phyloP scores from a whole-genome alignment of 2,113 vertebrate species.

The Chlorodrepanis virens region DNA sequence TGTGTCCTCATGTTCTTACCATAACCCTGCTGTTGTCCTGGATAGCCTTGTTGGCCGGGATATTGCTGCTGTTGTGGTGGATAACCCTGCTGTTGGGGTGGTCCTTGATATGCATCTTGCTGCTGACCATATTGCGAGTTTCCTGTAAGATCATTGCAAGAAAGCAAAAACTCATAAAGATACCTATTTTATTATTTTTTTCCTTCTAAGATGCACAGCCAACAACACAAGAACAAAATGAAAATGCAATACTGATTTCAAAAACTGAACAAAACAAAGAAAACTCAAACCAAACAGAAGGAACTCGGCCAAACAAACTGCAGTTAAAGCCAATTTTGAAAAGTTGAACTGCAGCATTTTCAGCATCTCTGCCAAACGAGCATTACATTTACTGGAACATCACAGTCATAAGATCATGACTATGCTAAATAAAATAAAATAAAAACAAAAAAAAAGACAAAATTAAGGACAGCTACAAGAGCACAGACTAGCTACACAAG shows the following conservation, averaged over 20 bases:
- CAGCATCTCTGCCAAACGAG: constrained; percentile 81
- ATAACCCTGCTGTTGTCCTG: constrained; percentile 93
- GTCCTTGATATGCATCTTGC: constrained; percentile 96
- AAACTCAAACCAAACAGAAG: constrained; percentile 81
- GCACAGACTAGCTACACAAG: constrained; percentile 85
- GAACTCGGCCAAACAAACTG: constrained; percentile 82
- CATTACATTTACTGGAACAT: constrained; percentile 78
- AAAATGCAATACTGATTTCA: constrained; percentile 73
- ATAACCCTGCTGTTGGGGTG: constrained; percentile 92
- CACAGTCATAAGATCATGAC: constrained; percentile 78
- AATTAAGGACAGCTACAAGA: constrained; percentile 84
- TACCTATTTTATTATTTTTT: background rate
- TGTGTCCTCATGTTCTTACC: constrained; percentile 75
- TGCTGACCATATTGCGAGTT: constrained; percentile 93
- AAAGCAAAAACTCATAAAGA: constrained; percentile 53
- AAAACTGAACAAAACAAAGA: constrained; percentile 78
- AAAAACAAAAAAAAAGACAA: constrained; percentile 68
- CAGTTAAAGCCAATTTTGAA: constrained; percentile 81
- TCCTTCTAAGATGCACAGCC: constrained; percentile 72
- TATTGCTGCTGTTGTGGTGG: constrained; percentile 89
- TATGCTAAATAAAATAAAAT: constrained; percentile 73
- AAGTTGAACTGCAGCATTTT: constrained; percentile 80
- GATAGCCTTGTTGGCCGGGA: constrained; percentile 84
- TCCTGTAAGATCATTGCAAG: constrained; percentile 79
- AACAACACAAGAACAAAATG: constrained; percentile 80